Evolutionary conservation across 2,797 vertebrate species (phyloP).

Genomic region (Yasuhikotakia modesta): DNA sequence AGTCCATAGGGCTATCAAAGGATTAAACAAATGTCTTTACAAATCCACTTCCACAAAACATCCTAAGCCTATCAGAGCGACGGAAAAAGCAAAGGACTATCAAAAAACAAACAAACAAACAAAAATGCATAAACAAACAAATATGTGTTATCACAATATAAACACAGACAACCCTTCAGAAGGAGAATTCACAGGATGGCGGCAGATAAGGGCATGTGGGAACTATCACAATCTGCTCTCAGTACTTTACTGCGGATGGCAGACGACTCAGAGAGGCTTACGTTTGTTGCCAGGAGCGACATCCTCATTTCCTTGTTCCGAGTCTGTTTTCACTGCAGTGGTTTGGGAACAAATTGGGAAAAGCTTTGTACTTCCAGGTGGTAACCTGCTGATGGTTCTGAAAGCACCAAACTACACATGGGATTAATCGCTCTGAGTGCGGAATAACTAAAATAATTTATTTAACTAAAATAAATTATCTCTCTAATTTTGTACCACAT

Average conservation of each 20-base stretch:
- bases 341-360: conserved; percentile 7
- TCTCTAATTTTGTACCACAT: too few species aligned
- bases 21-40: conserved; percentile 28
- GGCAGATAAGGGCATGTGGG: conserved; percentile 64
- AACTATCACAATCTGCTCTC: conserved; percentile 57
- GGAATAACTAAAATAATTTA: not conserved
- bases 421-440: not conserved
- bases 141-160: conserved; percentile 56
- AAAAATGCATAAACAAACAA: conserved; percentile 58
- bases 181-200: conserved; percentile 58
- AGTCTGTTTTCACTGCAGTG: conserved; percentile 21
- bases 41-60: conserved; percentile 27
- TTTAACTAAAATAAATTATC: not conserved
- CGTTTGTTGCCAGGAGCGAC: conserved; percentile 10
- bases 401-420: not conserved
- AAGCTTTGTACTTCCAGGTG: conserved; percentile 21
- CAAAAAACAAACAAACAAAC: conserved; percentile 43
- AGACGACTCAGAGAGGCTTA: conserved; percentile 18
- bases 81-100: conserved; percentile 30
- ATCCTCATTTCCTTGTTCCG: conserved; percentile 26
- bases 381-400: not conserved
- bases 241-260: conserved; percentile 27
- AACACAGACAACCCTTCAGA: conserved; percentile 58
- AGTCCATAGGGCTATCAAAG: not conserved
- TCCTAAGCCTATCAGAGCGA: conserved; percentile 28